Base-by-base conservation (phyloP, 1,140 invertebrate species). In the Atta cephalotes region DNA sequence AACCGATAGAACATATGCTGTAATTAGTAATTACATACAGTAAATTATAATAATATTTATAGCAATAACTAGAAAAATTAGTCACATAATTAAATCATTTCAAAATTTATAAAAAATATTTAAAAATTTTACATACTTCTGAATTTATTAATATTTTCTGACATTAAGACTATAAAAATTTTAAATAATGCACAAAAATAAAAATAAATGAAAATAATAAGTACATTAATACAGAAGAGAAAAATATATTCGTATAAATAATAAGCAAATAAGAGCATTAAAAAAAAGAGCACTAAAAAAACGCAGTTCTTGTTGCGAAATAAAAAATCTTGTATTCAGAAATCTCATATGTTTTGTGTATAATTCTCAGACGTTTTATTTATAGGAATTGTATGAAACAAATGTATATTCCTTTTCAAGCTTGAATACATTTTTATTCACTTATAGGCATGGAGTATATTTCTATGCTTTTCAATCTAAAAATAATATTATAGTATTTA, bases 121-220 rank as follows among this genome's bases (percentile, higher is more conserved):
- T 3, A n/a, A n/a, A 56, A 56, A 56, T 7, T 56, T n/a, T 56
- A 58, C 0, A 49, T 0, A 49, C 18, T 58, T 58, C 18, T n/a
- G 5, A 58, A 58, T 58, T 58, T 58, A 58, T 58, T 7, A n/a
- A 58, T 58, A 21, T n/a, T 58, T 58, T 21, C n/a, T n/a, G 21
- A 58, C 35, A 39, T 9, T 39, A 39, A 39, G 7, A 58, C 21
- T 58, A 9, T 5, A 58, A n/a, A 58, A 58, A 9, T 58, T 58
- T 21, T 21, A 58, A 58, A 21, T 21, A 58, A 10, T 58, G n/a
- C 2, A 56, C 4, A n/a, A 56, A 9, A n/a, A 56, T 56, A 7
- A 56, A n/a, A 56, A 56, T 56, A 56, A 56, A 56, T n/a, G n/a
- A 56, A 21, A 58, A n/a, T 58, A 58, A 58, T 21, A 58, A 58